Evolutionary conservation across 2,113 vertebrate genomes (phyloP).

Genomic region (Rana temporaria): DNA sequence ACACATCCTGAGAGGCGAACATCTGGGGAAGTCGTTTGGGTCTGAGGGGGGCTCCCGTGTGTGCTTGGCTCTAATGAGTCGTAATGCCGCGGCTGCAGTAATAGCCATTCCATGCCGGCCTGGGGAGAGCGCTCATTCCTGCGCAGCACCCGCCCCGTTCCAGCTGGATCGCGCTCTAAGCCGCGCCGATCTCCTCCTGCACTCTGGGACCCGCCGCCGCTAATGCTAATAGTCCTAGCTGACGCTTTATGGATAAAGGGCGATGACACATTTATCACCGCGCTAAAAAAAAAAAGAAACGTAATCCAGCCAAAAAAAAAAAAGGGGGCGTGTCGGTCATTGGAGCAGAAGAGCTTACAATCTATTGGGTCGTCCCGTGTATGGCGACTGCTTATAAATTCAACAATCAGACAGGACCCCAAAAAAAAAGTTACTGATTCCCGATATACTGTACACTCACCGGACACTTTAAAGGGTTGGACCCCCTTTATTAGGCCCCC

Average conservation of each 20-base stretch:
- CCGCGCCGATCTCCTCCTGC: background rate
- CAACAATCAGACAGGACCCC: too few relatives aligned
- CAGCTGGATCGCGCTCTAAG: slow-evolving; percentile 29
- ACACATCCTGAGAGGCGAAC: slow-evolving; percentile 90
- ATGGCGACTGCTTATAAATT: too few relatives aligned
- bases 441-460: too few relatives aligned
- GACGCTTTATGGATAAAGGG: slow-evolving; percentile 37
- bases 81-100: slow-evolving; percentile 86
- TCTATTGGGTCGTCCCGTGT: background rate
- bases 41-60: slow-evolving; percentile 78
- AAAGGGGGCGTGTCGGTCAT: background rate
- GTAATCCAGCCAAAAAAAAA: background rate
- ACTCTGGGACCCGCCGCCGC: slow-evolving; percentile 28
- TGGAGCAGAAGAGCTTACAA: background rate
- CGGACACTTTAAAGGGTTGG: too few relatives aligned
- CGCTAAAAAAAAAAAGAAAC: background rate
- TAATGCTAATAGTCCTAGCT: slow-evolving; percentile 41
- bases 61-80: slow-evolving; percentile 90
- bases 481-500: too few relatives aligned
- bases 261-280: slow-evolving; percentile 51
- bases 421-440: too few relatives aligned
- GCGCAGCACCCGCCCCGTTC: slow-evolving; percentile 7
- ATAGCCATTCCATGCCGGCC: slow-evolving; percentile 82
- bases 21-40: slow-evolving; percentile 93
- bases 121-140: slow-evolving; percentile 54